Evolutionary conservation across 1,140 invertebrate species (phyloP), one percentile per base, ranked within the genome.

Genomic region (Drosophila leontia): DNA sequence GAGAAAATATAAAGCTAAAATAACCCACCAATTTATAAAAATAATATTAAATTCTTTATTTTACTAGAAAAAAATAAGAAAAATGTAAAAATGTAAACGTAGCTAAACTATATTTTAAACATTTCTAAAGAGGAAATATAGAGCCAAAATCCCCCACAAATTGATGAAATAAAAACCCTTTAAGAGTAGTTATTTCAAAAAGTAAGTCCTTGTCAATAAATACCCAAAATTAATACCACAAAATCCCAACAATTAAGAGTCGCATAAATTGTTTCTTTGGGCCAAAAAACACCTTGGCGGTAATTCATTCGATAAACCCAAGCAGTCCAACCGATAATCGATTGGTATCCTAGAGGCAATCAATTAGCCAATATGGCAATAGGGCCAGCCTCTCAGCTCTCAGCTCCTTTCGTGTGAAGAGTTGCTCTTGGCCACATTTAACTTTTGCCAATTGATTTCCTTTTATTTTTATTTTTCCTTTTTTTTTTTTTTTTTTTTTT

Each of bases 401-500:
- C 26, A 23, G 19, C 17, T 53, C 32, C 1, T 3, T 0, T 12
- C 45, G 65, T 67, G 61, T 65, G 35, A 72, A 70, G 35, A 41
- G 19, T 26, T 26, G 35, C 65, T 71, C 53, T 71, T 29, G 69
- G 65, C 42, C 69, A 71, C 53, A 39, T 77, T 77, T 68, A 68
- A 77, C 75, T 76, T 68, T 68, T 60, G 72, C 42, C 72, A 77
- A 77, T 77, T 77, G 72, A 77, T 76, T 76, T 68, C 47, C 12
- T 42, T 19, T 23, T 50, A 7, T 3, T 45, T n/a, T n/a, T n/a
- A n/a, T n/a, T n/a, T n/a, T n/a, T n/a, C 7, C 13, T n/a, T 41
- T 26, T 26, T 15, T 39, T 39, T 15, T 15, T 41, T 26, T 47
- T 51, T 44, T 23, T 41, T 15, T 44, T n/a, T n/a, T n/a, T n/a